Evolutionary conservation across 53 echinoderm and acorn worm species (phyloP).

Genomic region (Arbacia lixula): DNA sequence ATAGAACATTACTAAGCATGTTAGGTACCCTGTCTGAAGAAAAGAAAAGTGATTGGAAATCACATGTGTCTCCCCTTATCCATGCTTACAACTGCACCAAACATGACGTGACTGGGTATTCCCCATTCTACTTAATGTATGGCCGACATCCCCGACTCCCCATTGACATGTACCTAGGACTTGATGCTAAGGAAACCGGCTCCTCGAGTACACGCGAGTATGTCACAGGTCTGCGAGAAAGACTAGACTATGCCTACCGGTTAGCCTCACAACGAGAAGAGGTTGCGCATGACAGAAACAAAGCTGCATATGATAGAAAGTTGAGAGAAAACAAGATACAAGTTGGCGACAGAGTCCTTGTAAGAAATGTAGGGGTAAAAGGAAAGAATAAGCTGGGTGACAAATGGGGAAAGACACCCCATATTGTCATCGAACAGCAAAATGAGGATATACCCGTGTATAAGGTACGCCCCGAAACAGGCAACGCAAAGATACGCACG

Average conservation of each 20-base stretch:
- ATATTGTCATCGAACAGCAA: conserved; percentile 14
- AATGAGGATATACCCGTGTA: conserved; percentile 46
- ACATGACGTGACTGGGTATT: conserved; percentile 57
- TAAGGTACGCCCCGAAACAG: conserved; percentile 28
- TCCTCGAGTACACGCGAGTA: neutral
- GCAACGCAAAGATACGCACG: neutral
- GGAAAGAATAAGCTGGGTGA: conserved; percentile 53
- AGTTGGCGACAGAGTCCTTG: conserved; percentile 48
- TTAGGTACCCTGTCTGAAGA: conserved; percentile 43
- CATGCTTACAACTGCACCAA: conserved; percentile 70
- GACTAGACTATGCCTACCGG: conserved; percentile 35
- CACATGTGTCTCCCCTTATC: conserved; percentile 55
- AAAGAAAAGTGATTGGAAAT: conserved; percentile 63
- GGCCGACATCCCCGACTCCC: conserved; percentile 65
- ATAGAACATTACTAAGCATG: conserved; percentile 62
- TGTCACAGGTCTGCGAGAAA: conserved; percentile 22
- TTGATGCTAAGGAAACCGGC: neutral
- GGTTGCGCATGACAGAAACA: neutral
- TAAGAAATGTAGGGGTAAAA: conserved; percentile 9
- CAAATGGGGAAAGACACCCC: conserved; percentile 32
- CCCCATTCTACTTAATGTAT: conserved; percentile 70
- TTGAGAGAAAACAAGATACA: conserved; percentile 5
- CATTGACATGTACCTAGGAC: conserved; percentile 44
- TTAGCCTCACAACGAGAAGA: conserved; percentile 20
- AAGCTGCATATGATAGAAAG: neutral